phyloP scores from a whole-genome alignment of 2,797 vertebrate species.

The Thalassophryne amazonica region DNA sequence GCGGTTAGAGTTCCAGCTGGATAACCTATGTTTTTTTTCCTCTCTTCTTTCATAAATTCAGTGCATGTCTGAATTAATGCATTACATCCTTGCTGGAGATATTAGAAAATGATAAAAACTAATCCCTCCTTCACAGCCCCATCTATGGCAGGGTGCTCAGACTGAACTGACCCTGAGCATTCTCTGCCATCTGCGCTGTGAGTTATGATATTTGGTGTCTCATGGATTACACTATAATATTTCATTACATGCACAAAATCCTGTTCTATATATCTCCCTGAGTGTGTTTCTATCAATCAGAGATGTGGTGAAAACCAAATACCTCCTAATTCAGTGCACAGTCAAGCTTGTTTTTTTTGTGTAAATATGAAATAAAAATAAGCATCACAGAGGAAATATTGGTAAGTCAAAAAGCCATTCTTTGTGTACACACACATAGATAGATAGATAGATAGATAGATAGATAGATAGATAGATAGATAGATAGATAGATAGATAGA shows the following conservation, averaged over 20 bases:
- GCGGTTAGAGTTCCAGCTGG: conserved; percentile 31
- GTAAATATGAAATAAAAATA: no score
- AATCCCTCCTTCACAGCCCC: conserved; percentile 63
- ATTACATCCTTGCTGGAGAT: conserved; percentile 71
- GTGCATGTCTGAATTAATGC: conserved; percentile 78
- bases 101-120: conserved; percentile 80
- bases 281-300: conserved; percentile 77
- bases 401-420: no score
- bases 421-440: no score
- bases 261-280: conserved; percentile 66
- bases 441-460: no score
- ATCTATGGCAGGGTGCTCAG: conserved; percentile 49
- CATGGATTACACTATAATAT: conserved; percentile 80
- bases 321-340: conserved; percentile 25
- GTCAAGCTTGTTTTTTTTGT: no score
- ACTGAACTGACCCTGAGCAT: conserved; percentile 72
- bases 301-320: conserved; percentile 50
- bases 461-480: no score
- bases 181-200: conserved; percentile 54
- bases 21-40: conserved; percentile 11
- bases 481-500: no score
- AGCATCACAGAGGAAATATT: no score
- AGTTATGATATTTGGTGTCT: conserved; percentile 80
- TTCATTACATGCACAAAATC: conserved; percentile 80
- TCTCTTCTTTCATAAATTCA: conserved; percentile 72